These are phyloP conservation scores for Pantelozetes paolii DNA, from an alignment of 2,888 invertebrate genomes.

Conservation along the genomic window DNA sequence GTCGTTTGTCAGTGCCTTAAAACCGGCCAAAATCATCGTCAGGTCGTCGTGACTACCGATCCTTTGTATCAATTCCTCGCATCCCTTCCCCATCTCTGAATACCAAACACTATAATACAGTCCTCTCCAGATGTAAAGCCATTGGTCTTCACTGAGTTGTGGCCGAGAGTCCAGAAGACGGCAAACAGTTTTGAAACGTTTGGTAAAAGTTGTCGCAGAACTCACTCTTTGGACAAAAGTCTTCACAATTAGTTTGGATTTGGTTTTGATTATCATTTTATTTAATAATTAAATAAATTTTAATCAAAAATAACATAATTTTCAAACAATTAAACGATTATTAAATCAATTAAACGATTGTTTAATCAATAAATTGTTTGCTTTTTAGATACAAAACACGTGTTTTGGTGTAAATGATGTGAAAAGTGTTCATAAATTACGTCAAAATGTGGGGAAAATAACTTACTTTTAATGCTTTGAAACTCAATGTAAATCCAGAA, in stretches of 20 bases:
- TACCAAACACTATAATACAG: conserved; percentile 44
- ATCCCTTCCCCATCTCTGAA: conserved; percentile 43
- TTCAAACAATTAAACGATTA: too few relatives aligned
- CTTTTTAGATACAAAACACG: too few relatives aligned
- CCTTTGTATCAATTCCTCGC: conserved; percentile 39
- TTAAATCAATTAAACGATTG: too few relatives aligned
- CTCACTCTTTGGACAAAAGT: conserved; percentile 40
- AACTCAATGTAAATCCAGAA: too few relatives aligned
- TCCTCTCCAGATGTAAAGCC: conserved; percentile 41
- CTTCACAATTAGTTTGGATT: conserved; percentile 30
- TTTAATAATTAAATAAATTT: neutral
- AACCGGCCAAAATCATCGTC: conserved; percentile 38
- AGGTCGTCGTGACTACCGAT: conserved; percentile 25
- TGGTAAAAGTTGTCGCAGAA: conserved; percentile 29
- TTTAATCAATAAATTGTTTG: too few relatives aligned
- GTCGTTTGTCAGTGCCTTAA: conserved; percentile 37
- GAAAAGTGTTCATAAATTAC: too few relatives aligned
- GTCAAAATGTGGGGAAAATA: too few relatives aligned
- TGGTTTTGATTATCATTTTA: conserved; percentile 45
- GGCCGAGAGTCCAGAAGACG: neutral
- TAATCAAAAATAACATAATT: too few relatives aligned
- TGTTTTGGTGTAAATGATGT: too few relatives aligned
- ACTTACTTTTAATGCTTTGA: too few relatives aligned
- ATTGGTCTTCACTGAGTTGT: conserved; percentile 34
- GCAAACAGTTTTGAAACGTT: conserved; percentile 34